A percentile compares a stretch with the other conserved stretches of the same genome.
These are phyloP conservation scores for Acleris emargana DNA, from an alignment of 2,888 invertebrate species.

Conservation along the genomic window DNA sequence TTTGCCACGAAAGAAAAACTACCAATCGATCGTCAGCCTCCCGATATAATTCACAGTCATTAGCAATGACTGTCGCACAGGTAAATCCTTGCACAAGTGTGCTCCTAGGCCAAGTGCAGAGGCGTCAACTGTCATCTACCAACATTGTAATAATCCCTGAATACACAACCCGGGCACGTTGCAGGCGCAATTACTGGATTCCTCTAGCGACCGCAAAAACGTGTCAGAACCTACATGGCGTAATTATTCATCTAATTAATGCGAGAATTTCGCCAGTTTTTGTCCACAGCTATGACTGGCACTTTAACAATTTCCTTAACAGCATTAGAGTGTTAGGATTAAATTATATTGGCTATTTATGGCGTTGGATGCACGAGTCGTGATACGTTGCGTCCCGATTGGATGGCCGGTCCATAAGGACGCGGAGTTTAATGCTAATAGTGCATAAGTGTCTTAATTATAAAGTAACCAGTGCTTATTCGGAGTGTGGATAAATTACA, in stretches of 20 bases:
- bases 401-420: slow-evolving; percentile 1
- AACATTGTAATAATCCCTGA: slow-evolving; percentile 41
- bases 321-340: slow-evolving; percentile 52
- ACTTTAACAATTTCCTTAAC: slow-evolving; percentile 67
- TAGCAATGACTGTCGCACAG: too few relatives aligned
- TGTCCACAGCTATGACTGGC: slow-evolving; percentile 46
- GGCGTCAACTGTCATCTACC: slow-evolving; percentile 19
- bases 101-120: slow-evolving; percentile 4
- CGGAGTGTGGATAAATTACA: slow-evolving; percentile 19
- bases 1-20: too few relatives aligned
- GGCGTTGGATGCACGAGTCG: slow-evolving; percentile 33
- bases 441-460: slow-evolving; percentile 32
- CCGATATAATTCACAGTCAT: too few relatives aligned
- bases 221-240: slow-evolving; percentile 54
- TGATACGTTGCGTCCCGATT: slow-evolving; percentile 23
- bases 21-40: too few relatives aligned
- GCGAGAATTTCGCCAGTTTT: slow-evolving; percentile 51
- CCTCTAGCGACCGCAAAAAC: slow-evolving; percentile 50
- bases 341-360: slow-evolving; percentile 50
- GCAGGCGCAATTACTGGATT: slow-evolving; percentile 45
- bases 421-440: slow-evolving; percentile 27
- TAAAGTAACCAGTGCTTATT: slow-evolving; percentile 23
- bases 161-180: slow-evolving; percentile 39
- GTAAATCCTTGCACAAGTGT: background rate
- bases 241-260: slow-evolving; percentile 66